A percentile compares a stretch with the other conserved stretches of the same genome.
These are phyloP conservation scores for Cataglyphis albicans DNA, from an alignment of 2,888 invertebrate genomes.

Conservation along the genomic window DNA sequence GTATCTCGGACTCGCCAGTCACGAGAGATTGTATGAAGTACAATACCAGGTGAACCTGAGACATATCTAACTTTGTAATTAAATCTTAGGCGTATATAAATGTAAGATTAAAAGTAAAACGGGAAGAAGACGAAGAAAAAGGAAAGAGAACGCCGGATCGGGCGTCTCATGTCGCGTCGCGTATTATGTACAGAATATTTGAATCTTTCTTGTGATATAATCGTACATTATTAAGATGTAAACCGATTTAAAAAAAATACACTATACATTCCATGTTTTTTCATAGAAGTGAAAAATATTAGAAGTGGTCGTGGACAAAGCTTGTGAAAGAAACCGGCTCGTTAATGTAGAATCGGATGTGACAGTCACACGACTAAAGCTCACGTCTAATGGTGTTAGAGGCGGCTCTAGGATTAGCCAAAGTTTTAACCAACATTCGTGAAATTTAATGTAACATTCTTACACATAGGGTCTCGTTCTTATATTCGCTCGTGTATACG, in stretches of 20 bases:
- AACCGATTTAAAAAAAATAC: conserved; percentile 70
- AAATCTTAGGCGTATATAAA: conserved; percentile 78
- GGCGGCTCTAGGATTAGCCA: conserved; percentile 36
- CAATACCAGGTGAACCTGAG: conserved; percentile 85
- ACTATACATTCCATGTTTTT: conserved; percentile 78
- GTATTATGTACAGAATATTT: conserved; percentile 85
- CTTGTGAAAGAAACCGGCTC: conserved; percentile 18
- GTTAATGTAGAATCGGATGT: conserved; percentile 26
- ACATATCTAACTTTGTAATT: conserved; percentile 86
- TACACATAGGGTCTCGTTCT: conserved; percentile 4
- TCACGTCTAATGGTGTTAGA: conserved; percentile 38
- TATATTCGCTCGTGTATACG: conserved; percentile 1
- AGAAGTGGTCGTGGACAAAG: conserved; percentile 63
- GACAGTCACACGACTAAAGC: conserved; percentile 17
- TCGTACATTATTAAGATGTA: conserved; percentile 84
- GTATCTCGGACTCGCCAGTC: conserved; percentile 55
- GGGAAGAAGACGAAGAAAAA: conserved; percentile 32
- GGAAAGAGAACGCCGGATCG: neutral
- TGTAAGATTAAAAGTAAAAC: conserved; percentile 75
- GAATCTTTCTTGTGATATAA: conserved; percentile 86
- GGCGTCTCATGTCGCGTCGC: conserved; percentile 63
- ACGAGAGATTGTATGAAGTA: conserved; percentile 83
- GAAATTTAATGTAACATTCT: conserved; percentile 27
- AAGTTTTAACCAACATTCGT: conserved; percentile 18
- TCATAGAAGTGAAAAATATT: conserved; percentile 74